phyloP scores from a whole-genome alignment of 2,888 invertebrate genomes.

The Xylocampa areola region DNA sequence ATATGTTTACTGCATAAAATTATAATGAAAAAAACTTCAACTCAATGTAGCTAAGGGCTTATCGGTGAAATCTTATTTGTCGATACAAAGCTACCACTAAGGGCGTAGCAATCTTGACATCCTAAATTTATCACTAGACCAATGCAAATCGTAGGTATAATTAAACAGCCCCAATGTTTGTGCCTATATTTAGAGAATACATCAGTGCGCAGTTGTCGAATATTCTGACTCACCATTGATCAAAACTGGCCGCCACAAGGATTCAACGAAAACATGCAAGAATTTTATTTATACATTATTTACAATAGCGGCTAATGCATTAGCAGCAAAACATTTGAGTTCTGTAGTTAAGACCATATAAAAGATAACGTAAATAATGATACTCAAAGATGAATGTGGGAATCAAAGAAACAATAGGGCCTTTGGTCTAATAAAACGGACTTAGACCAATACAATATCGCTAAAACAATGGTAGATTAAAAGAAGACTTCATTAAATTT shows the following conservation, averaged over 20 bases:
- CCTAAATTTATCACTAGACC: conserved; percentile 53
- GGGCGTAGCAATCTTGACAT: conserved; percentile 36
- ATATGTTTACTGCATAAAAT: background rate
- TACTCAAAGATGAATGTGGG: conserved; percentile 41
- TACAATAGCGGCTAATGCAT: conserved; percentile 1
- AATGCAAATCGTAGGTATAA: conserved; percentile 58
- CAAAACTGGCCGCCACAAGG: conserved; percentile 53
- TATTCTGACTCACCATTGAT: conserved; percentile 71
- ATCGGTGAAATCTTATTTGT: background rate
- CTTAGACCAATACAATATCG: conserved; percentile 27
- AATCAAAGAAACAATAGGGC: conserved; percentile 46
- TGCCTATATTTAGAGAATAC: conserved; percentile 75
- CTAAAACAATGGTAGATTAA: conserved; percentile 39
- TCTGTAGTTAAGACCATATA: conserved; percentile 21
- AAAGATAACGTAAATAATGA: conserved; percentile 23
- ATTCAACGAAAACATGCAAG: conserved; percentile 27
- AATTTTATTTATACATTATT: conserved; percentile 14
- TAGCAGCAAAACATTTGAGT: conserved; percentile 17
- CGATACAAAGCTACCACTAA: conserved; percentile 20
- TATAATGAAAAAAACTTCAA: background rate
- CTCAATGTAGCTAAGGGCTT: background rate
- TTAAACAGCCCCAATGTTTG: conserved; percentile 66
- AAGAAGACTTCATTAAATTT: conserved; percentile 22
- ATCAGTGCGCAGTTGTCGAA: conserved; percentile 70
- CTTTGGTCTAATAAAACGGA: conserved; percentile 41